A percentile compares a stretch with the other conserved stretches of the same genome.
Conservation (phyloP, 2,797 vertebrate species). For the Pantherophis alleghaniensis region DNA sequence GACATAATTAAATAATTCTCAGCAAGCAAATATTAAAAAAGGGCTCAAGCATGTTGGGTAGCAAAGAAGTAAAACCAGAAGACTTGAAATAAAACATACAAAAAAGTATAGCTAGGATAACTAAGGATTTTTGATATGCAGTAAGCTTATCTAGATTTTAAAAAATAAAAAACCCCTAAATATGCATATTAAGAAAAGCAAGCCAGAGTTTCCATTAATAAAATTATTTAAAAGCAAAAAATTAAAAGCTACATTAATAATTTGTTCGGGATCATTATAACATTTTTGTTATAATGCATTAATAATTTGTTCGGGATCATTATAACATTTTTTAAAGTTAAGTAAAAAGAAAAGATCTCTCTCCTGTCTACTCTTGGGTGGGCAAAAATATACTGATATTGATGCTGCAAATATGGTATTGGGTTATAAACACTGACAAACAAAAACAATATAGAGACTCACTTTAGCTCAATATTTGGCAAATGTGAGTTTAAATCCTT, state of each 20-base stretch:
- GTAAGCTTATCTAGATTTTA: not conserved
- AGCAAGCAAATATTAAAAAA: not conserved
- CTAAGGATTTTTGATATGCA: not conserved
- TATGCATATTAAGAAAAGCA: not conserved
- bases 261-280: not conserved
- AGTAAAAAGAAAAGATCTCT: not conserved
- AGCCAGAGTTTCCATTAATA: not conserved
- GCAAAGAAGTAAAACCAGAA: not conserved
- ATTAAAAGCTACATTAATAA: constrained; percentile 6
- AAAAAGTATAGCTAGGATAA: not conserved
- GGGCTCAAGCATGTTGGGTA: not conserved
- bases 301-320: not conserved
- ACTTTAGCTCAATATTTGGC: not conserved
- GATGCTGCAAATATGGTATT: not conserved
- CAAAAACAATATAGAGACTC: no score
- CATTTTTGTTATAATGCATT: not conserved
- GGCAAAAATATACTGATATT: not conserved
- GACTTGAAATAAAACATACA: not conserved
- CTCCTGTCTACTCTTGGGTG: not conserved
- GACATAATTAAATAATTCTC: not conserved
- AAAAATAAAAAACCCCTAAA: not conserved
- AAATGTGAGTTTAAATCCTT: not conserved
- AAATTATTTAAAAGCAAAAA: not conserved
- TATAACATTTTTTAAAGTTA: not conserved
- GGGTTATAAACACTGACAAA: not conserved